A percentile compares a stretch with the other conserved stretches of the same genome.
Conservation (phyloP, 2,797 vertebrate species). For the Sebastolobus alascanus region DNA sequence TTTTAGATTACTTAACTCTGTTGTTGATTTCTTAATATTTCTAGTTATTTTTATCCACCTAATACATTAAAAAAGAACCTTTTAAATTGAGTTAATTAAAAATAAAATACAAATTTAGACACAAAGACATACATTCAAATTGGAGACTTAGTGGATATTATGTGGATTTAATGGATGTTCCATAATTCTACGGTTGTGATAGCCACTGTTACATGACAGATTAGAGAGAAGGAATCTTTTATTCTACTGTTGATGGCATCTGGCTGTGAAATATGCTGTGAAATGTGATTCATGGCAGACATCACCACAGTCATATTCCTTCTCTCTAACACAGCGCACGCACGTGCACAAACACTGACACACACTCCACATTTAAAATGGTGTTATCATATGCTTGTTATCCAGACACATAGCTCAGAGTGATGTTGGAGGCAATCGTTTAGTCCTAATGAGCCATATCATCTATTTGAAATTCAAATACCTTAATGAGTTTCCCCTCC, state of each 20-base stretch:
- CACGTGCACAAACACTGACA: conserved; percentile 58
- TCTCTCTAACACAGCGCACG: conserved; percentile 48
- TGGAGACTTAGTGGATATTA: conserved; percentile 35
- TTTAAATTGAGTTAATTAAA: background rate
- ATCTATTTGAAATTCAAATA: conserved; percentile 86
- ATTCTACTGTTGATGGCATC: conserved; percentile 71
- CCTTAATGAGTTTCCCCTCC: conserved; percentile 79
- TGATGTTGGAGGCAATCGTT: conserved; percentile 85
- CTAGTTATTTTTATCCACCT: background rate
- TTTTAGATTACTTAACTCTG: background rate
- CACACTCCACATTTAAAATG: conserved; percentile 71
- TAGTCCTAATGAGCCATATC: conserved; percentile 87
- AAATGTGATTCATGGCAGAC: conserved; percentile 82
- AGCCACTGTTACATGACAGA: conserved; percentile 71
- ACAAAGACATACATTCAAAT: conserved; percentile 30
- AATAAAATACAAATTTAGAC: conserved; percentile 27
- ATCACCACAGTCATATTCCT: conserved; percentile 61
- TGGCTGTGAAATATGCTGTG: conserved; percentile 77
- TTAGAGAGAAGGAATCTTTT: conserved; percentile 72
- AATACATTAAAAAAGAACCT: background rate
- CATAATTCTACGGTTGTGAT: conserved; percentile 54
- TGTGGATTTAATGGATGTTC: conserved; percentile 58
- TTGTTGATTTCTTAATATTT: background rate
- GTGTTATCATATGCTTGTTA: conserved; percentile 85
- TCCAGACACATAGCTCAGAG: conserved; percentile 83